phyloP scores from a whole-genome alignment of 2,888 invertebrate species.

The Lissocephala sabroskyi region DNA sequence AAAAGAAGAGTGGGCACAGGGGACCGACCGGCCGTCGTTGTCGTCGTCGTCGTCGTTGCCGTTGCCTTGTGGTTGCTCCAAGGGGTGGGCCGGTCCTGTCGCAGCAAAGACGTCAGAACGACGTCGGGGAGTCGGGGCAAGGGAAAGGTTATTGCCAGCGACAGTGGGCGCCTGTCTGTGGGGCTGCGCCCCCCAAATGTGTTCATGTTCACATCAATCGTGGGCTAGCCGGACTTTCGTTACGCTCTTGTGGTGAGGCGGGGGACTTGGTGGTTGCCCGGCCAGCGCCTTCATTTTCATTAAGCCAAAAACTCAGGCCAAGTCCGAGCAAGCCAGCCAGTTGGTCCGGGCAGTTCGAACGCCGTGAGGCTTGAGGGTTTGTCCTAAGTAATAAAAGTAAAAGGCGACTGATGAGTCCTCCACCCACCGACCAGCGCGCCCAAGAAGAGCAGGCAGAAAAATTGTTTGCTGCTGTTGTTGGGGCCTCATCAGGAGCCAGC shows the following conservation, averaged over 20 bases:
- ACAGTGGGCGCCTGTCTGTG: conserved; percentile 1
- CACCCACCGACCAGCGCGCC: too few relatives aligned
- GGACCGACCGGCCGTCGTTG: too few relatives aligned
- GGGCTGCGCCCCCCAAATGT: conserved; percentile 29
- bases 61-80: conserved; percentile 12
- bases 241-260: conserved; percentile 14
- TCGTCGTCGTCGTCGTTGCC: conserved; percentile 18
- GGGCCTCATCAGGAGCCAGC: too few relatives aligned
- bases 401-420: conserved; percentile 57
- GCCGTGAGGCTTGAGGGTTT: conserved; percentile 9
- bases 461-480: too few relatives aligned
- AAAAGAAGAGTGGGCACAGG: too few relatives aligned
- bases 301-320: conserved; percentile 27
- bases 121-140: not conserved
- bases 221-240: conserved; percentile 29
- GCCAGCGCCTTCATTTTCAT: conserved; percentile 51
- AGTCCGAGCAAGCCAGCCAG: not conserved
- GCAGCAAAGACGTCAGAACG: conserved; percentile 27
- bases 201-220: conserved; percentile 61
- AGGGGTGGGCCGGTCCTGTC: conserved; percentile 36
- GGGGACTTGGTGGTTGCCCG: conserved; percentile 12
- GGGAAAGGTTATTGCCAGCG: conserved; percentile 27
- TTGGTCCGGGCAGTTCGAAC: not conserved
- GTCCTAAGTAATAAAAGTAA: conserved; percentile 61
- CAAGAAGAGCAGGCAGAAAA: not conserved